These are phyloP conservation scores for Protonemura montana DNA, from an alignment of 2,888 invertebrate genomes.

Conservation along the genomic window DNA sequence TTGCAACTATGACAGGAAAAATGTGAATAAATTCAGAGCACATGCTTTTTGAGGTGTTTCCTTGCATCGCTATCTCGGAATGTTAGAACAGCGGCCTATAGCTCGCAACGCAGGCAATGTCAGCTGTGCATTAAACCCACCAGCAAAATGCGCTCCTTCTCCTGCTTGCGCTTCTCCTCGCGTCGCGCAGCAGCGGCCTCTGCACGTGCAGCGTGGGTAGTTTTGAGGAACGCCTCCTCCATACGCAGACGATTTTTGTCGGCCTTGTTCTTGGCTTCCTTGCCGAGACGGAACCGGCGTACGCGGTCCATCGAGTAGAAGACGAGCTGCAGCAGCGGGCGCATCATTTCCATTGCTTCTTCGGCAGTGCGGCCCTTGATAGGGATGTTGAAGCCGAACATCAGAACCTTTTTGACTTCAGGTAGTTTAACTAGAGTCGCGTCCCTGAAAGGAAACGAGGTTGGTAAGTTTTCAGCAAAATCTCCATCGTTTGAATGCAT, in stretches of 20 bases:
- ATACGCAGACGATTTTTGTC: constrained; percentile 94
- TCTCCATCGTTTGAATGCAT: neutral
- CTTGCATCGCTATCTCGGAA: neutral
- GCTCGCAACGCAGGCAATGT: neutral
- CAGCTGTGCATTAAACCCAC: constrained; percentile 55
- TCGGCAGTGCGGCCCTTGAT: constrained; percentile 72
- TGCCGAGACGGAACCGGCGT: constrained; percentile 83
- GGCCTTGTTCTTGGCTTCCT: constrained; percentile 91
- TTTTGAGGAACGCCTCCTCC: constrained; percentile 92
- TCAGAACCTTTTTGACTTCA: constrained; percentile 80
- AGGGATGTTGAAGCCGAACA: constrained; percentile 81
- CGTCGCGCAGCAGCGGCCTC: constrained; percentile 93
- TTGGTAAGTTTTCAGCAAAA: constrained; percentile 56
- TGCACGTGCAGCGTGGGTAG: constrained; percentile 94
- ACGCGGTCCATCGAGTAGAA: constrained; percentile 94
- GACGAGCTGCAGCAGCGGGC: constrained; percentile 84
- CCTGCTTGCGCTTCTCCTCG: constrained; percentile 91
- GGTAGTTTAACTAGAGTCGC: constrained; percentile 73
- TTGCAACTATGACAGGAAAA: neutral
- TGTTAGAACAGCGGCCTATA: neutral
- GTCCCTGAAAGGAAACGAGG: constrained; percentile 62
- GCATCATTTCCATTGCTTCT: constrained; percentile 75
- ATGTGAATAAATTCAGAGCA: neutral
- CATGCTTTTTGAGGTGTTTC: neutral
- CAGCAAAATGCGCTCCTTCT: constrained; percentile 91